Conservation (phyloP, 2,888 invertebrate genomes). For the Cremastinae sp. region DNA sequence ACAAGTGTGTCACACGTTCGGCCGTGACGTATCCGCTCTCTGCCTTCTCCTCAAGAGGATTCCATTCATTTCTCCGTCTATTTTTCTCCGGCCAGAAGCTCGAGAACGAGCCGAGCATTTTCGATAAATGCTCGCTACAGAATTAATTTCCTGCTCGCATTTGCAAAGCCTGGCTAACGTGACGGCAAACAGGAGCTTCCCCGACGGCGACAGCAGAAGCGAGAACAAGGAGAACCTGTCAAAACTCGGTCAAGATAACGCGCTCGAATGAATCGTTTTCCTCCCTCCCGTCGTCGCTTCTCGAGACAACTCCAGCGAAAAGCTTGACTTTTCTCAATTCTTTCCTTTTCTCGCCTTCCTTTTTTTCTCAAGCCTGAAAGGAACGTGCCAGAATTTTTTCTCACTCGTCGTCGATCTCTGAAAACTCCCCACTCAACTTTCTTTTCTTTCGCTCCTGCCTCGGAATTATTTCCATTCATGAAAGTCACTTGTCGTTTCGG, state of each 20-base stretch:
- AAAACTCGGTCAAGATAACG: slow-evolving; percentile 58
- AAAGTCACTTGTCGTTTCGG: slow-evolving; percentile 30
- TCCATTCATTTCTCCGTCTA: not conserved
- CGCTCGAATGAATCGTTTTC: slow-evolving; percentile 54
- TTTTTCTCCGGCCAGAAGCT: not conserved
- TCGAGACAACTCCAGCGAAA: slow-evolving; percentile 26
- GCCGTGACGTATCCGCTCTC: slow-evolving; percentile 18
- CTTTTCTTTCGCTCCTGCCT: not conserved
- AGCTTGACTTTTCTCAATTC: slow-evolving; percentile 11
- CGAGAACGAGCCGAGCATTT: slow-evolving; percentile 16
- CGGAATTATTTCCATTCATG: slow-evolving; percentile 45
- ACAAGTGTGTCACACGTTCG: slow-evolving; percentile 30
- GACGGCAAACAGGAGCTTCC: slow-evolving; percentile 52
- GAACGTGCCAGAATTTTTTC: too few relatives aligned
- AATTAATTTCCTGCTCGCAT: slow-evolving; percentile 60
- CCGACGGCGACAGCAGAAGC: not conserved
- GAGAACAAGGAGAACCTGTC: slow-evolving; percentile 38
- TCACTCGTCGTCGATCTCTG: not conserved
- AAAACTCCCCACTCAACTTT: not conserved
- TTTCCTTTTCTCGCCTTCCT: not conserved
- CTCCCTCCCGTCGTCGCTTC: slow-evolving; percentile 23
- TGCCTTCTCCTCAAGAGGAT: slow-evolving; percentile 30
- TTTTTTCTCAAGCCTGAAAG: too few relatives aligned
- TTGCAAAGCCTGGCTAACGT: slow-evolving; percentile 46
- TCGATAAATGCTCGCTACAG: slow-evolving; percentile 57